Percentiles rank a stretch among this genome's conserved stretches.
These are phyloP conservation scores for Campoplex nolae DNA, from an alignment of 2,888 invertebrate species.

Conservation along the genomic window DNA sequence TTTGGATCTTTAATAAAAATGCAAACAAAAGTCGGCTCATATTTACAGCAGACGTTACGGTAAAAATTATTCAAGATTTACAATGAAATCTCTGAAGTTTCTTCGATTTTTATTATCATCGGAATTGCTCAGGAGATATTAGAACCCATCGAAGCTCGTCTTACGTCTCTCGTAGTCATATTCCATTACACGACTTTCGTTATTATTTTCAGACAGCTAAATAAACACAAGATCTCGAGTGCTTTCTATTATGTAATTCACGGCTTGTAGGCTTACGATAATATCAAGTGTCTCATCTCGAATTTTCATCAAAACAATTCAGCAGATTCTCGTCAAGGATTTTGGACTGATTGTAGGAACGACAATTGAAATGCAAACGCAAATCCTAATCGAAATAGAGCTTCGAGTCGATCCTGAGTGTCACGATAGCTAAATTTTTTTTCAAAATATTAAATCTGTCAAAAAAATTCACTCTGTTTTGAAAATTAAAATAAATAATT, in stretches of 20 bases:
- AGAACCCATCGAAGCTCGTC: no score
- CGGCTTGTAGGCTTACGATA: conserved; percentile 47
- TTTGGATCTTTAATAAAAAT: no score
- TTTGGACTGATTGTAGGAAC: background rate
- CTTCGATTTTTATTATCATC: background rate
- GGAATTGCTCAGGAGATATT: no score
- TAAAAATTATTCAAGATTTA: background rate
- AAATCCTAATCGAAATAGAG: no score
- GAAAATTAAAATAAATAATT: no score
- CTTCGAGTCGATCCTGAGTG: no score
- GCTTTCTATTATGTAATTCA: conserved; percentile 66
- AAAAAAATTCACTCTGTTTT: no score
- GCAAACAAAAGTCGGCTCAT: no score
- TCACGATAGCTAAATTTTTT: background rate
- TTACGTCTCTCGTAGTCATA: background rate
- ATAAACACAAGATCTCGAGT: conserved; percentile 37
- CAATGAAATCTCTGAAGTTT: background rate
- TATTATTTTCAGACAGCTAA: conserved; percentile 38
- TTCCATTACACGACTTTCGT: background rate
- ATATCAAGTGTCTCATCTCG: conserved; percentile 67
- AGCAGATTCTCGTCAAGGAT: conserved; percentile 61
- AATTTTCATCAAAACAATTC: conserved; percentile 65
- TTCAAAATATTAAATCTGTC: no score
- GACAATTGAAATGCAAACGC: no score
- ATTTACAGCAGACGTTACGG: no score